Evolutionary conservation across 2,888 invertebrate genomes (phyloP).

Genomic region (Unio delphinus): DNA sequence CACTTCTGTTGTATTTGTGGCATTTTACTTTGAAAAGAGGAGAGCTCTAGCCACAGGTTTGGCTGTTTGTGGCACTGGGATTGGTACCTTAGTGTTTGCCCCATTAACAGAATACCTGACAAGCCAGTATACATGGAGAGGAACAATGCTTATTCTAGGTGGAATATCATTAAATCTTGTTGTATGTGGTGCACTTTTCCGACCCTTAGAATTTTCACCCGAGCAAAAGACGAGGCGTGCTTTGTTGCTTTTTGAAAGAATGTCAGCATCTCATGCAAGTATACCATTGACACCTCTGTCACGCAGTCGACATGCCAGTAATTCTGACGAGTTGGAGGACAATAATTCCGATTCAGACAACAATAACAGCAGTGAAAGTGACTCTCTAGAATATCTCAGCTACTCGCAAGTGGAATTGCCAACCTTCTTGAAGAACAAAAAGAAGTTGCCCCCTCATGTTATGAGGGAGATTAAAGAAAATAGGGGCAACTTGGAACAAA

Average conservation of each 20-base stretch:
- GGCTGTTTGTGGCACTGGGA: conserved; percentile 69
- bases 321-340: conserved; percentile 24
- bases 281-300: conserved; percentile 36
- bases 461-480: conserved; percentile 45
- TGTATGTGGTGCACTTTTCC: conserved; percentile 65
- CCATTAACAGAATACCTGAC: conserved; percentile 66
- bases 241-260: conserved; percentile 55
- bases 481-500: conserved; percentile 18
- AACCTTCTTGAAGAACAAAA: conserved; percentile 78
- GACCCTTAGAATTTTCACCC: conserved; percentile 61
- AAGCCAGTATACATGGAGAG: conserved; percentile 67
- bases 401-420: conserved; percentile 87
- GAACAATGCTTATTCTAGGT: conserved; percentile 65
- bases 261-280: conserved; percentile 47
- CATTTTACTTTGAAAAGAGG: conserved; percentile 71
- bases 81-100: conserved; percentile 69
- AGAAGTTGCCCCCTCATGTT: conserved; percentile 40
- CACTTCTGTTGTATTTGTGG: conserved; percentile 69
- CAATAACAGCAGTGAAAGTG: conserved; percentile 22
- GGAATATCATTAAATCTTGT: conserved; percentile 65
- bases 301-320: conserved; percentile 35
- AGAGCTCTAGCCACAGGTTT: conserved; percentile 70
- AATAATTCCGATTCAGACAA: conserved; percentile 6
- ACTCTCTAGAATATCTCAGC: conserved; percentile 38
- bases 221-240: conserved; percentile 51